A percentile compares a stretch with the other conserved stretches of the same genome.
Conservation (phyloP, 2,888 invertebrate species). For the Eupithecia dodoneata region DNA sequence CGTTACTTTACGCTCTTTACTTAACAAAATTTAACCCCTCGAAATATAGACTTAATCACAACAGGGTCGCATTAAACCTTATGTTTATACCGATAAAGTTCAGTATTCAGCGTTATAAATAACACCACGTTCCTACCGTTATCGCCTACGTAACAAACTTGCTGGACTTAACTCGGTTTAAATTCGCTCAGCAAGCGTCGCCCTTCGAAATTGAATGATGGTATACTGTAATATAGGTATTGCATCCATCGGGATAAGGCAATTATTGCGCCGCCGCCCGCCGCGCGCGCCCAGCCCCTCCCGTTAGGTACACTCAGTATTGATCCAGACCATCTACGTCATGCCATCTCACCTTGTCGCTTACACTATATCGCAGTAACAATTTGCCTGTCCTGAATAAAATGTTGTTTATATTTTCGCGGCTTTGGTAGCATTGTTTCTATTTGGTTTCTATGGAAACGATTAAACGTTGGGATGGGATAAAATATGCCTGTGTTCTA, state of each 20-base stretch:
- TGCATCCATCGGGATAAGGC: slow-evolving; percentile 14
- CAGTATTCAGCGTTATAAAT: not conserved
- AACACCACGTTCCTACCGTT: not conserved
- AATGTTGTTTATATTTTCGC: not conserved
- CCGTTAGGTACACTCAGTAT: slow-evolving; percentile 15
- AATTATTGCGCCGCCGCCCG: slow-evolving; percentile 6
- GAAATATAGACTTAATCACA: not conserved
- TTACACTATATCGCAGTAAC: slow-evolving; percentile 3
- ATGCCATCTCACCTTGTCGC: slow-evolving; percentile 15
- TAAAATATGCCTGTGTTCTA: too few relatives aligned
- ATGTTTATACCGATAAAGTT: slow-evolving; percentile 1
- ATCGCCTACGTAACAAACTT: not conserved
- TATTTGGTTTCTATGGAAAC: too few relatives aligned
- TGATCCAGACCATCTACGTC: slow-evolving; percentile 25
- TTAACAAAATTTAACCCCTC: slow-evolving; percentile 20
- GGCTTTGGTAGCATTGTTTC: too few relatives aligned
- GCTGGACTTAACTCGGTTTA: not conserved
- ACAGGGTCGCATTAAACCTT: not conserved
- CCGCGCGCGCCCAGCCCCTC: not conserved
- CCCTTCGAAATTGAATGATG: not conserved
- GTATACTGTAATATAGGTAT: not conserved
- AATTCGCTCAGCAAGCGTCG: not conserved
- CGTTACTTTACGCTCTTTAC: slow-evolving; percentile 13
- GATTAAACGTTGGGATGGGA: too few relatives aligned
- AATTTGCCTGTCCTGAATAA: not conserved